These are phyloP conservation scores for Drosophila micromelanica DNA, from an alignment of 1,140 invertebrate species.

Conservation along the genomic window DNA sequence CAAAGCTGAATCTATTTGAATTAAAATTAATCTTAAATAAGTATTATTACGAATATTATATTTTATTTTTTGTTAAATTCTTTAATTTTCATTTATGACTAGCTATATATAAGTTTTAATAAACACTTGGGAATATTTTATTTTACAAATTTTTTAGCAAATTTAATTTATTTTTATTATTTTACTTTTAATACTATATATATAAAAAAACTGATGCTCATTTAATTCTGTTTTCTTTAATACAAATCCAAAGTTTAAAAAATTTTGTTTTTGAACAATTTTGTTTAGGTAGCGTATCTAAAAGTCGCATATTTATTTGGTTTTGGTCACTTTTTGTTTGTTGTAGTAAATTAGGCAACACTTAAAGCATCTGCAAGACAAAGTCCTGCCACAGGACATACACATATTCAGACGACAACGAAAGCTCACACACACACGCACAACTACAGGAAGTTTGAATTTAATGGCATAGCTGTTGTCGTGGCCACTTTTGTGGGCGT, in stretches of 20 bases:
- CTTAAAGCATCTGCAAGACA: conserved; percentile 57
- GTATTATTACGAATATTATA: too few species aligned
- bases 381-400: conserved; percentile 30
- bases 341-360: conserved; percentile 67
- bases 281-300: conserved; percentile 14
- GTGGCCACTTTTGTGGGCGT: conserved; percentile 26
- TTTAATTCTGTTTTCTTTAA: too few species aligned
- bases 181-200: too few species aligned
- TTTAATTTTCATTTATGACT: too few species aligned
- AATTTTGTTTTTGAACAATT: background rate
- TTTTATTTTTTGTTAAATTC: too few species aligned
- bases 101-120: too few species aligned
- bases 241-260: too few species aligned
- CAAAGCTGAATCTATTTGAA: too few species aligned
- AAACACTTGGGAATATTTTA: background rate
- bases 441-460: conserved; percentile 58
- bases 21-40: too few species aligned
- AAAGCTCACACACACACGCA: conserved; percentile 25
- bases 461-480: conserved; percentile 48
- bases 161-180: too few species aligned
- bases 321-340: conserved; percentile 12
- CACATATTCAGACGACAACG: conserved; percentile 20
- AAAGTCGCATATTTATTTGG: background rate
- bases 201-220: too few species aligned
- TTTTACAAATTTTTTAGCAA: background rate